Base-by-base conservation (phyloP, 2,113 vertebrate genomes). In the Chrysemys picta region DNA sequence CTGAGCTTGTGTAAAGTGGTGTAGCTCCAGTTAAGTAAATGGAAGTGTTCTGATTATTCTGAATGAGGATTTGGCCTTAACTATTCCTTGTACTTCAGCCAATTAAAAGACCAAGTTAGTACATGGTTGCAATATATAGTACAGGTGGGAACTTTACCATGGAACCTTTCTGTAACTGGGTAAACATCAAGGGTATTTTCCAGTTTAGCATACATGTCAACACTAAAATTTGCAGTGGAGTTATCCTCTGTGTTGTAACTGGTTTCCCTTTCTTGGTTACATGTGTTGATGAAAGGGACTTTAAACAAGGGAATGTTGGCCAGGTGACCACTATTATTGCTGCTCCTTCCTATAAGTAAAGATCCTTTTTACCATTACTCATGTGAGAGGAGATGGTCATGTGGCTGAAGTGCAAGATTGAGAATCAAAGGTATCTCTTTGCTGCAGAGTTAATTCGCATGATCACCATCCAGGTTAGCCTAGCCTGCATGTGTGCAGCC, bases 151-250 rank as follows among this genome's bases (percentile, higher is more conserved):
- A n/a, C 16, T 65, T 35, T 65, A 65, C 31, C 13, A 65, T 65
- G 62, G 62, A 65, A 35, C 62, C 65, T 69, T 17, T 52, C 83
- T 59, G 1, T 76, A 72, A 22, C 8, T 35, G 80, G 19, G 2
- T 69, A 24, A 10, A 22, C 90, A 59, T 93, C 82, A 50, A 75
- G 69, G 45, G 0, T 0, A 1, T n/a, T 31, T 11, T n/a, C n/a
- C 52, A 93, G 62, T 1, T 81, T 29, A 62, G 69, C 65, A 22
- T 85, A 79, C 35, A 52, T 78, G 12, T 52, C 76, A 86, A 2
- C 56, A 10, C 84, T 42, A 75, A 84, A 75, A 69, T 69, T 69
- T 69, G 31, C 35, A 69, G n/a, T n/a, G 35, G 35, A 21, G 17
- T 4, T 14, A 38, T 25, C 65, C 54, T 29, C 95, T 90, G 90